Conservation (phyloP, 2,113 vertebrate species). For the Smithornis capensis region DNA sequence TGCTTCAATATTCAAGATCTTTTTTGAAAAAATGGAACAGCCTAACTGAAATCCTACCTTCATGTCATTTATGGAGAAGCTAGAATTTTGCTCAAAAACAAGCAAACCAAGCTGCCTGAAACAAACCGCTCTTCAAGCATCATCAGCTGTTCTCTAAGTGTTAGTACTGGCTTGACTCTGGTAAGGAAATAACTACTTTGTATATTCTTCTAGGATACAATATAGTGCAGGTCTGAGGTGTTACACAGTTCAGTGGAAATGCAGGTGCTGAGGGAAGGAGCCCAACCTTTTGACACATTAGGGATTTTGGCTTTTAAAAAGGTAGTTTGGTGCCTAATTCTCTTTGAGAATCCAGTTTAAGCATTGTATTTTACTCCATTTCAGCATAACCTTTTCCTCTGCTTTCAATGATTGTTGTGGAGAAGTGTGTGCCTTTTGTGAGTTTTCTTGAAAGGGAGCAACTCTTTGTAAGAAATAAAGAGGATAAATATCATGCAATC, state of each 20-base stretch:
- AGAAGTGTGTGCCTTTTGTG: not conserved
- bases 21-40: not conserved
- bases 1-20: not conserved
- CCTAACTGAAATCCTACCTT: not conserved
- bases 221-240: not conserved
- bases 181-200: not conserved
- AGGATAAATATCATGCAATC: not conserved
- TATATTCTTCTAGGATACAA: not conserved
- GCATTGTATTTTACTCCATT: not conserved
- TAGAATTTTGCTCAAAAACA: not conserved
- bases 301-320: not conserved
- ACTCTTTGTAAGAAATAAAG: not conserved
- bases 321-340: not conserved
- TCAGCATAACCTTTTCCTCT: not conserved
- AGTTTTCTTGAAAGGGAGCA: not conserved
- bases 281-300: not conserved
- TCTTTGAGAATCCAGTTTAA: not conserved
- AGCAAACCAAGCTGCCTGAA: not conserved
- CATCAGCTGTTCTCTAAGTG: not conserved
- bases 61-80: not conserved
- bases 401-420: not conserved
- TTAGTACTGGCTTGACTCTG: not conserved
- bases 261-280: not conserved
- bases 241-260: not conserved
- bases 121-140: not conserved